Percentiles rank a stretch among this genome's conserved stretches.
Evolutionary conservation across 92 coral and sea anemone genomes (phyloP).

Genomic region (Palythoa caribaeorum): DNA sequence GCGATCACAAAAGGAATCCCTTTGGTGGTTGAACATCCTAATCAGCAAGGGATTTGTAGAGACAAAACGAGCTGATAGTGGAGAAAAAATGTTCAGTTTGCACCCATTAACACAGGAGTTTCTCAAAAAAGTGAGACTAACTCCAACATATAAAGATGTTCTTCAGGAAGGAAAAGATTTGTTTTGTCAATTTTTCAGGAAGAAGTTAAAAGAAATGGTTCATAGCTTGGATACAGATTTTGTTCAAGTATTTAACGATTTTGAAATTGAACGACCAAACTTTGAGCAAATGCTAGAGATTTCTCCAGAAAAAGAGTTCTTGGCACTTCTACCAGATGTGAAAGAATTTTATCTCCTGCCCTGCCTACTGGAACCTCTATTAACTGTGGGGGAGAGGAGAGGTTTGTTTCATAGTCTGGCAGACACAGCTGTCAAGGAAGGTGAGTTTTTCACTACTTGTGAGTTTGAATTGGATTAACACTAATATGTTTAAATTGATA

Average conservation of each 20-base stretch:
- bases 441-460: not conserved
- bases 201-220: slow-evolving; percentile 41
- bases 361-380: slow-evolving; percentile 6
- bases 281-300: slow-evolving; percentile 43
- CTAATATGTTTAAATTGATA: too few species aligned
- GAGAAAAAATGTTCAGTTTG: slow-evolving; percentile 36
- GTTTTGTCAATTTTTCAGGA: slow-evolving; percentile 52
- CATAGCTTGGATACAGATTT: slow-evolving; percentile 57
- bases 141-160: not conserved
- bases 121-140: slow-evolving; percentile 17
- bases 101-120: slow-evolving; percentile 68
- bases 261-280: slow-evolving; percentile 65
- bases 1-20: not conserved
- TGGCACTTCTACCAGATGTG: not conserved
- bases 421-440: not conserved
- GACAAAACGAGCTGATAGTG: slow-evolving; percentile 21
- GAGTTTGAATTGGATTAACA: too few species aligned
- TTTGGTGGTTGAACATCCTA: not conserved
- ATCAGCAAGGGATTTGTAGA: slow-evolving; percentile 17
- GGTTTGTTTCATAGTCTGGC: not conserved
- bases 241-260: slow-evolving; percentile 40
- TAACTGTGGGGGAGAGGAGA: not conserved
- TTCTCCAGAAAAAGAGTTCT: slow-evolving; percentile 9
- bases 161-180: slow-evolving; percentile 50
- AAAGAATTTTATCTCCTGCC: not conserved